phyloP scores from a whole-genome alignment of 2,797 vertebrate species.

The Clarias platycephalus region DNA sequence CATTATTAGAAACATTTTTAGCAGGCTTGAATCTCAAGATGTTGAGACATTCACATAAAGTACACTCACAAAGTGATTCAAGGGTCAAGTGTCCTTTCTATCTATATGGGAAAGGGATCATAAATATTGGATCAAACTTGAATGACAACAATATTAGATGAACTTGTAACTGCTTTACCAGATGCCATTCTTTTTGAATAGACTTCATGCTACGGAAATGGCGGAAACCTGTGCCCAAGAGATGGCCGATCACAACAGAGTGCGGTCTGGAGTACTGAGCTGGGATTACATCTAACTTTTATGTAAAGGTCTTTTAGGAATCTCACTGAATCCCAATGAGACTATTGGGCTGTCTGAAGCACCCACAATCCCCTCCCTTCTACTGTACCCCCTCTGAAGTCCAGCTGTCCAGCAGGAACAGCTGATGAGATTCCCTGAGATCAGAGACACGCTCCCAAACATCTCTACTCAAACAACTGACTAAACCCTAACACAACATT shows the following conservation, averaged over 20 bases:
- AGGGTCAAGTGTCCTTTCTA: neutral
- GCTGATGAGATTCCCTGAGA: slow-evolving; percentile 57
- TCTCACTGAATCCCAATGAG: slow-evolving; percentile 42
- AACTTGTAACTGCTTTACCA: neutral
- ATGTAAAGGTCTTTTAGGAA: slow-evolving; percentile 32
- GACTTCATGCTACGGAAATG: neutral
- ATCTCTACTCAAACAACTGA: slow-evolving; percentile 54
- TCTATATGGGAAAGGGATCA: neutral
- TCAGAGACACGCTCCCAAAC: slow-evolving; percentile 52
- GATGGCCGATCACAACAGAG: neutral
- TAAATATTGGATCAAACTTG: neutral
- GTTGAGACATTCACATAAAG: neutral
- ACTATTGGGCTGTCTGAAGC: slow-evolving; percentile 37
- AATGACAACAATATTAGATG: too few species aligned
- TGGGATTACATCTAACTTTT: slow-evolving; percentile 22
- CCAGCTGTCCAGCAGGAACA: slow-evolving; percentile 56
- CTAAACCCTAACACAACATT: slow-evolving; percentile 38
- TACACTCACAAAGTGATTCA: neutral
- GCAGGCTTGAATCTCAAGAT: neutral
- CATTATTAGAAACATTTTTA: neutral
- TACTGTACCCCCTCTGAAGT: slow-evolving; percentile 24
- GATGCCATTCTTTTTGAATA: neutral
- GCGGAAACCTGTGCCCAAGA: neutral
- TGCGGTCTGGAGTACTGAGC: slow-evolving; percentile 2
- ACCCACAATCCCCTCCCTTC: slow-evolving; percentile 10